These are phyloP conservation scores for Pedicia rivosa DNA, from an alignment of 2,888 invertebrate genomes.

Conservation along the genomic window DNA sequence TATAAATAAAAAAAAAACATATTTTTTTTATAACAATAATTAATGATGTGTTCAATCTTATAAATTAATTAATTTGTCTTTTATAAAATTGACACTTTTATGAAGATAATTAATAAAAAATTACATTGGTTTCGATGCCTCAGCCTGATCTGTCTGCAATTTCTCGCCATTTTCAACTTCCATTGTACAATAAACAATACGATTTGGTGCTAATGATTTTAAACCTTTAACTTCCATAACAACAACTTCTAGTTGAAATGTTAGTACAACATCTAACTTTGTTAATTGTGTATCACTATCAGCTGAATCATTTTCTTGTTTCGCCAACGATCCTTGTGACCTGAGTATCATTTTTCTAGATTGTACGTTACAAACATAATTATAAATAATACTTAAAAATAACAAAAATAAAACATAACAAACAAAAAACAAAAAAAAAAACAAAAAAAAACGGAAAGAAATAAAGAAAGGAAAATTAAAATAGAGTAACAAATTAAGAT, in stretches of 20 bases:
- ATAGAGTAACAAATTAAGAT: constrained; percentile 6
- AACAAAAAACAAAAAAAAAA: no score
- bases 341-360: constrained; percentile 38
- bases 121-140: constrained; percentile 95
- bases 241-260: constrained; percentile 93
- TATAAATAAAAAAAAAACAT: constrained; percentile 1
- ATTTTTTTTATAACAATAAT: background rate
- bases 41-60: constrained; percentile 1
- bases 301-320: constrained; percentile 86
- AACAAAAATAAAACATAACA: background rate
- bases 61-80: constrained; percentile 1
- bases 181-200: constrained; percentile 99
- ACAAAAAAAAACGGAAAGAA: no score
- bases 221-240: constrained; percentile 99
- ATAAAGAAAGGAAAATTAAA: background rate
- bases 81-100: background rate
- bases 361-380: constrained; percentile 4
- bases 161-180: constrained; percentile 99
- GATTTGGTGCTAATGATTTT: constrained; percentile 89
- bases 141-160: constrained; percentile 97
- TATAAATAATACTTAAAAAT: background rate
- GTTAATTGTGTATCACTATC: constrained; percentile 92
- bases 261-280: constrained; percentile 95
- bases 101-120: constrained; percentile 21
- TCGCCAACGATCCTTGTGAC: constrained; percentile 82